Base-by-base conservation (phyloP, 2,888 invertebrate species). In the Ormyrus thymus region DNA sequence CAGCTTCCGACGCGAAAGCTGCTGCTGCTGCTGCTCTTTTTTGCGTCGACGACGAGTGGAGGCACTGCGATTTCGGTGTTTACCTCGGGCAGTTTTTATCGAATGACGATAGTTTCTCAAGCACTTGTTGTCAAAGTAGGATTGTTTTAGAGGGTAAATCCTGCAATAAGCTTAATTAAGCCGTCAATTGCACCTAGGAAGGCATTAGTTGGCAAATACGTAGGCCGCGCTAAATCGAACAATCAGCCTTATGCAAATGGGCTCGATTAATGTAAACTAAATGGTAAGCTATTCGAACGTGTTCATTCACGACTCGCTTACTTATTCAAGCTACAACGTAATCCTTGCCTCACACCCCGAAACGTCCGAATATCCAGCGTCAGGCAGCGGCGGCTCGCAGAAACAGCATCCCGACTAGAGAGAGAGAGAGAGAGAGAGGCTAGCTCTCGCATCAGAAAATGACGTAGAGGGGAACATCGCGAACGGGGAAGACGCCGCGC, bases 231-330 rank as follows among this genome's bases (percentile, higher is more conserved):
- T 9, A 15, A 58, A 55, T 50, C 13, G 68, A 68, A 55, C 45
- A 55, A 43, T 66, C 29, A 53, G 10, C n/a, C 8, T 1, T n/a
- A 55, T 50, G 6, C 55, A 11, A 55, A 45, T 2, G 45, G 8
- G 45, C 45, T 45, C 55, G 9, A 55, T 68, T 43, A 45, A 55
- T 55, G 43, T 46, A 45, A 55, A 68, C 55, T 45, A 55, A 68
- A 68, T 68, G 68, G 53, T 45, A 55, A 68, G 11, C 13, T 55
- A 55, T 68, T 68, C 68, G 8, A 29, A 8, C 7, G 9, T 13
- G n/a, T 55, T 29, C 29, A 29, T 29, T 29, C 29, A 29, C 29
- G 29, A 29, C 29, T 29, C 29, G 29, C 29, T 46, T 55, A n/a
- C 43, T 29, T 29, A 29, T 29, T 29, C 29, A 29, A 29, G 29